Conservation (phyloP, 2,888 invertebrate genomes). For the Polyploca ridens region DNA sequence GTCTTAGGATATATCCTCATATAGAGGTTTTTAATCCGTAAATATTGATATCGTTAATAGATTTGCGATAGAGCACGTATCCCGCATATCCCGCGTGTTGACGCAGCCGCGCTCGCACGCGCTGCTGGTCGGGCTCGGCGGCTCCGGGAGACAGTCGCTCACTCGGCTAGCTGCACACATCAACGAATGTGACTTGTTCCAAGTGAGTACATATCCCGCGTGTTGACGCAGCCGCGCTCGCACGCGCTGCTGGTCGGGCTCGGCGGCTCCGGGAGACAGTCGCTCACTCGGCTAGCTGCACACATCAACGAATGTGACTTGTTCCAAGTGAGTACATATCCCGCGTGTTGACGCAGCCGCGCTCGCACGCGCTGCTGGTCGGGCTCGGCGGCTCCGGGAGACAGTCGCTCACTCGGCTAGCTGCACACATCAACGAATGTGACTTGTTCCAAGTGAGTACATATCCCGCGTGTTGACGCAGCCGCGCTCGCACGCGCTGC, state of each 20-base stretch:
- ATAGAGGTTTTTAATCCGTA: neutral
- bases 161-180: conserved; percentile 96
- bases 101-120: conserved; percentile 97
- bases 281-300: conserved; percentile 94
- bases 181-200: conserved; percentile 95
- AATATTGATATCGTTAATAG: conserved; percentile 66
- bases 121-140: conserved; percentile 95
- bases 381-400: conserved; percentile 97
- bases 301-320: conserved; percentile 97
- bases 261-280: conserved; percentile 97
- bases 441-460: conserved; percentile 88
- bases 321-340: conserved; percentile 84
- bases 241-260: conserved; percentile 96
- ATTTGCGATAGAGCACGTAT: conserved; percentile 97
- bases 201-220: conserved; percentile 86
- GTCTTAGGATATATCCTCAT: too few species aligned
- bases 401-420: conserved; percentile 94
- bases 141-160: conserved; percentile 96
- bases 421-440: conserved; percentile 97
- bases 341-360: conserved; percentile 95
- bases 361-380: conserved; percentile 94
- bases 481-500: conserved; percentile 94
- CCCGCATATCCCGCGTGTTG: conserved; percentile 94
- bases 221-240: conserved; percentile 95
- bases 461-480: conserved; percentile 96